A percentile compares a stretch with the other conserved stretches of the same genome.
phyloP scores from a whole-genome alignment of 2,113 vertebrate species.

The Myiagra hebetior region DNA sequence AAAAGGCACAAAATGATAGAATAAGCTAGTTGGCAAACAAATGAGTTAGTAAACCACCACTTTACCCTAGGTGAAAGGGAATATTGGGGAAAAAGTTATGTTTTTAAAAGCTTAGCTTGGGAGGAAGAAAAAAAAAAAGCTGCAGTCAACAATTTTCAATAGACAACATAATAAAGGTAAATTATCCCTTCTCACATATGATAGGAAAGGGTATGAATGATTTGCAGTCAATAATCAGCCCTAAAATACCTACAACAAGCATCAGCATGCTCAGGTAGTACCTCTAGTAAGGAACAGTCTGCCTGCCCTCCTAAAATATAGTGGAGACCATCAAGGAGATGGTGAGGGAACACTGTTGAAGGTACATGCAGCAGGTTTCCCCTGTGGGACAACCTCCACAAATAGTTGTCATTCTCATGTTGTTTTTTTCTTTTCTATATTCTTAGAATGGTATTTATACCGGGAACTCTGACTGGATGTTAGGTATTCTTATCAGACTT shows the following conservation, averaged over 20 bases:
- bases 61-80: background rate
- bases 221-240: background rate
- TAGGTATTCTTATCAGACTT: background rate
- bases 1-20: background rate
- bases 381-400: background rate
- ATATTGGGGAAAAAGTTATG: background rate
- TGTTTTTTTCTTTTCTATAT: background rate
- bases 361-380: background rate
- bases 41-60: background rate
- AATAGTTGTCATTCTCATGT: background rate
- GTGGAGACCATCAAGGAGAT: background rate
- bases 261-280: background rate
- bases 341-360: accelerated
- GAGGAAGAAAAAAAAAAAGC: accelerated
- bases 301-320: background rate
- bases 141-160: background rate
- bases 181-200: background rate
- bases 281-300: background rate
- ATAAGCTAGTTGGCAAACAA: background rate
- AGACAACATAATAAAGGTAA: background rate
- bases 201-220: background rate
- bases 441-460: background rate
- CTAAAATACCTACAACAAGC: background rate
- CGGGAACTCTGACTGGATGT: background rate
- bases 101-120: background rate